Evolutionary conservation across 1,140 invertebrate species (phyloP), one percentile per base, ranked within the genome.

Genomic region (Dreissena rostriformis): DNA sequence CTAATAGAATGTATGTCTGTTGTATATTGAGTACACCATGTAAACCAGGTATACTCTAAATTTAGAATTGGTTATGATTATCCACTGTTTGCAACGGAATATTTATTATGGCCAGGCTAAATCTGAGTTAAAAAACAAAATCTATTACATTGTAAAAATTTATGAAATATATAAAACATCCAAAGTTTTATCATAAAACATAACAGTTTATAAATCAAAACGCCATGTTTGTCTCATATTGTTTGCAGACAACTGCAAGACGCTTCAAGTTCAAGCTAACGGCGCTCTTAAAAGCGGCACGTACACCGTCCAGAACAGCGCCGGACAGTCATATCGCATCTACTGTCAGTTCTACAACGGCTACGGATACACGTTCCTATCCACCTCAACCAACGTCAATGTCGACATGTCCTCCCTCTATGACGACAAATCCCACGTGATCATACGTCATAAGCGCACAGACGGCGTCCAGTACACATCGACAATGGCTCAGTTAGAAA

Each of bases 341-440:
- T 75, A 71, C 39, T 84, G 82, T 52, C 67, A 67, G 19, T 77
- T 76, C 29, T n/a, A 74, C 12, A 51, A n/a, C 22, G 67, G 67
- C 78, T 63, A 72, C 71, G 72, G 67, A 71, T 78, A 86, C 55
- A 29, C 72, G 39, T 76, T 84, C 55, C 10, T 81, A 49, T 57
- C 78, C 11, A 63, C n/a, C 11, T 24, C 55, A 17, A 81, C 53
- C 0, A 26, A 39, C 52, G 70, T 63, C 14, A 53, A 49, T 28
- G 53, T 72, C 19, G 22, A 72, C 39, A 49, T 73, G 65, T 51
- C 51, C 5, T 68, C 39, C 24, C 24, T 81, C 29, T 65, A 28
- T 51, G 78, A 73, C 19, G 67, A 71, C 52, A 70, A 17, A 15
- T 22, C 15, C 4, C 78, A 81, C 29, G 68, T 81, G 2, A 29